A percentile compares a stretch with the other conserved stretches of the same genome.
phyloP scores from a whole-genome alignment of 2,888 invertebrate genomes.

The Diarsia brunnea region DNA sequence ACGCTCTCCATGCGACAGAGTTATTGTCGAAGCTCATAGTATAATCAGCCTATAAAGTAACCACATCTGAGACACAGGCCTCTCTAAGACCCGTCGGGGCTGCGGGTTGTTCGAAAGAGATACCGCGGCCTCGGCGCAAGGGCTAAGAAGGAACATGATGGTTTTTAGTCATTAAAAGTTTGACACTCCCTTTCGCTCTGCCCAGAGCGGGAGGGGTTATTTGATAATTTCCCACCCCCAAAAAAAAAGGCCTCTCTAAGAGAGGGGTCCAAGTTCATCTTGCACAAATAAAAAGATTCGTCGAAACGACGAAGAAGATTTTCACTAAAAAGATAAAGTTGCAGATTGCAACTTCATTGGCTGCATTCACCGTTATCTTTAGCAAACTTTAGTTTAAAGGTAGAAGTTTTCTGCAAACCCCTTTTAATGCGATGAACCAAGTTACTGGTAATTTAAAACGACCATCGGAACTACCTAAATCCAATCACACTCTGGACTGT shows the following conservation, averaged over 20 bases:
- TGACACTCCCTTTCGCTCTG: too few species aligned
- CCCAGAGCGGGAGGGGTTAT: too few species aligned
- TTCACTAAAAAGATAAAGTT: slow-evolving; percentile 11
- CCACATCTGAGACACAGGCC: background rate
- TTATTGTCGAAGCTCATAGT: background rate
- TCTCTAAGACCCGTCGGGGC: too few species aligned
- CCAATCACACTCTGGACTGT: background rate
- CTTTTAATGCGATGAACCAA: slow-evolving; percentile 17
- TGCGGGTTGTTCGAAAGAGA: too few species aligned
- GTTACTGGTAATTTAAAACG: slow-evolving; percentile 7
- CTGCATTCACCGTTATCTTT: slow-evolving; percentile 27
- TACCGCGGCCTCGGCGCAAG: too few species aligned
- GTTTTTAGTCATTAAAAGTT: too few species aligned
- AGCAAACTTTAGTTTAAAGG: slow-evolving; percentile 13
- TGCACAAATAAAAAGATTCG: background rate
- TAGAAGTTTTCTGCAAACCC: slow-evolving; percentile 12
- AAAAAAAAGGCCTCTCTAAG: background rate
- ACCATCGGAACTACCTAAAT: slow-evolving; percentile 4
- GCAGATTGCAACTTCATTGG: slow-evolving; percentile 20
- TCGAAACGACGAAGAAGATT: background rate
- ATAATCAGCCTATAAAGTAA: background rate
- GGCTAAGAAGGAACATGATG: too few species aligned
- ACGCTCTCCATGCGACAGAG: background rate
- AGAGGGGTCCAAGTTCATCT: background rate
- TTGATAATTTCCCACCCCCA: too few species aligned